phyloP scores from a whole-genome alignment of 1,140 invertebrate species.

The Calliopsis andreniformis region DNA sequence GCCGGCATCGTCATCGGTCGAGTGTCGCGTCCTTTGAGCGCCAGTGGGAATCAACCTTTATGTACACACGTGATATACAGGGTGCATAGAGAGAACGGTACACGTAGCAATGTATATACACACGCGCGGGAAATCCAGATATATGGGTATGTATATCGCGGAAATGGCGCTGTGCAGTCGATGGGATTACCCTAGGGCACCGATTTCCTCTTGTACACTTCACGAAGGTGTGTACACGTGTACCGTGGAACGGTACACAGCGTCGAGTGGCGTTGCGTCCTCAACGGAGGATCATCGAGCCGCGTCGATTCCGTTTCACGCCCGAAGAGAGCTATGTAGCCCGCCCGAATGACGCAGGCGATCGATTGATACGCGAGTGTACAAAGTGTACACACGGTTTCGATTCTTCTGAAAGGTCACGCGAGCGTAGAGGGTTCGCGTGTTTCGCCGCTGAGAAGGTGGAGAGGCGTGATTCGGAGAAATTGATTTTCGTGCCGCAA shows the following conservation, averaged over 20 bases:
- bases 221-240: not conserved
- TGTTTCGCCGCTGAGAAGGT: not conserved
- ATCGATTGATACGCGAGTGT: not conserved
- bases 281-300: constrained; percentile 41
- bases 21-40: too few species aligned
- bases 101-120: not conserved
- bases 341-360: constrained; percentile 26
- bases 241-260: constrained; percentile 7
- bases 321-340: not conserved
- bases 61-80: constrained; percentile 7
- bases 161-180: constrained; percentile 42
- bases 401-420: constrained; percentile 6
- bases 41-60: not conserved
- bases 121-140: constrained; percentile 29
- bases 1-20: too few species aligned
- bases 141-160: constrained; percentile 17
- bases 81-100: not conserved
- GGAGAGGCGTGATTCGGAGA: not conserved
- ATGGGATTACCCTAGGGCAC: constrained; percentile 30
- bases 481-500: not conserved
- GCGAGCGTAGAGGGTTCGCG: not conserved
- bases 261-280: not conserved
- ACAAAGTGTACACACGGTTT: not conserved
- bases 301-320: constrained; percentile 44
- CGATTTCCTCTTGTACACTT: constrained; percentile 35